These are phyloP conservation scores for Ictidomys tridecemlineatus DNA, from an alignment of 2,113 vertebrate species.

Conservation along the genomic window DNA sequence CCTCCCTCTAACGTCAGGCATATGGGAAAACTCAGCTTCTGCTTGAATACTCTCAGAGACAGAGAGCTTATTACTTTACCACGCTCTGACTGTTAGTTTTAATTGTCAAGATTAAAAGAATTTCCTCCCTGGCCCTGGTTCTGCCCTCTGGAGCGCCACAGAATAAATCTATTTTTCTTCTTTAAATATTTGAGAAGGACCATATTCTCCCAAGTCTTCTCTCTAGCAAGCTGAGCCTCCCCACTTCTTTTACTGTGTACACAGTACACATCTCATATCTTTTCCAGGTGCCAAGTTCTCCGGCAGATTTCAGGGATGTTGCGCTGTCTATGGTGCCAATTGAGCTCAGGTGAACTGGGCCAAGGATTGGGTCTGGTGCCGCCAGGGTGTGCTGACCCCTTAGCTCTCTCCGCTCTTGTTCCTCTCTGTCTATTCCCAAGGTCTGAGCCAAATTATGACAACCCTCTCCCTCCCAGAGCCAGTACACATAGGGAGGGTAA, in stretches of 20 bases:
- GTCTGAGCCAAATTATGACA: background rate
- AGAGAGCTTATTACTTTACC: background rate
- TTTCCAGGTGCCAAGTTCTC: background rate
- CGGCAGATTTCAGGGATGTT: background rate
- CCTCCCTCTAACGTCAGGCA: background rate
- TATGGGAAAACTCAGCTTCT: background rate
- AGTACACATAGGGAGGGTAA: background rate
- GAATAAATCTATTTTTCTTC: conserved; percentile 8
- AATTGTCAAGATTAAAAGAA: background rate
- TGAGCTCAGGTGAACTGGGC: background rate
- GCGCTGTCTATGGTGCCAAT: background rate
- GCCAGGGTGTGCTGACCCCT: too few species aligned
- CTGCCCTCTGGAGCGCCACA: background rate
- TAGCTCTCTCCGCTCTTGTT: background rate
- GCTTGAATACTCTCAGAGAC: background rate
- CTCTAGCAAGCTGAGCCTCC: background rate
- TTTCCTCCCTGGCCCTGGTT: background rate
- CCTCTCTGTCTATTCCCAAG: background rate
- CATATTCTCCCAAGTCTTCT: background rate
- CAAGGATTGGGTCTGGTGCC: background rate
- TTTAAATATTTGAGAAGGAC: conserved; percentile 41
- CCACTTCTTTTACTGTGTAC: background rate
- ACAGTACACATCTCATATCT: background rate
- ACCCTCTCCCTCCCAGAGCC: background rate
- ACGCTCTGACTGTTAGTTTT: background rate